Percentiles rank a stretch among this genome's conserved stretches.
Evolutionary conservation across 2,797 vertebrate genomes (phyloP).

Genomic region (Gadopsis marmoratus): DNA sequence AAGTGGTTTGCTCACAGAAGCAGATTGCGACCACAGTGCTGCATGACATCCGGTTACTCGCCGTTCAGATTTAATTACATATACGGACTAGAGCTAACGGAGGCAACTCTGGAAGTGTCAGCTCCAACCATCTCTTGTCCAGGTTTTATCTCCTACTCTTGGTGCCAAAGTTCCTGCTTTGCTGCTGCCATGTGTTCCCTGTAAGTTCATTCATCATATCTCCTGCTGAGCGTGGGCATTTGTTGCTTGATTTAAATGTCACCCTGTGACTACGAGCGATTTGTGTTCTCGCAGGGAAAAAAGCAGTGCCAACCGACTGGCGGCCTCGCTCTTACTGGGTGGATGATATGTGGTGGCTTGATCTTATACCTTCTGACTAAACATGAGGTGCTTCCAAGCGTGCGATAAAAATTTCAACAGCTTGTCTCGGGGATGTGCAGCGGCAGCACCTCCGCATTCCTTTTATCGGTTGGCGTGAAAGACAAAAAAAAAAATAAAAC

Average conservation of each 20-base stretch:
- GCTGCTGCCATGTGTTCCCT: not conserved
- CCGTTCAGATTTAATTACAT: slow-evolving; percentile 17
- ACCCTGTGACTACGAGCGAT: slow-evolving; percentile 24
- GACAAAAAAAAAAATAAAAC: slow-evolving; percentile 2
- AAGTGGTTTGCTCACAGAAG: not conserved
- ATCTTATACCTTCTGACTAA: slow-evolving; percentile 34
- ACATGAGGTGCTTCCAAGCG: slow-evolving; percentile 1
- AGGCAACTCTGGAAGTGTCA: not conserved
- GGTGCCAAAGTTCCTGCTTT: slow-evolving; percentile 18
- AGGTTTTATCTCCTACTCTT: slow-evolving; percentile 3
- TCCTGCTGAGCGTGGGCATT: slow-evolving; percentile 22
- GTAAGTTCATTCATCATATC: not conserved
- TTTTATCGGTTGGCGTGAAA: slow-evolving; percentile 18
- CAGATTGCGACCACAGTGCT: not conserved
- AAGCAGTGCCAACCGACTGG: not conserved
- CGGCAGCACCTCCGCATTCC: not conserved
- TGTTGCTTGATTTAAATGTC: slow-evolving; percentile 24
- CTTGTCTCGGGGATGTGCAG: not conserved
- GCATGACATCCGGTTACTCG: not conserved
- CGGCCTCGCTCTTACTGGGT: not conserved
- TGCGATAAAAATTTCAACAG: slow-evolving; percentile 20
- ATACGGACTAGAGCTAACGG: slow-evolving; percentile 1
- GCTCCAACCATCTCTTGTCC: not conserved
- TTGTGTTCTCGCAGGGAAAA: slow-evolving; percentile 5
- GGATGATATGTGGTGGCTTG: slow-evolving; percentile 10